Conservation (phyloP, 2,113 vertebrate species). For the Acanthisitta chloris region DNA sequence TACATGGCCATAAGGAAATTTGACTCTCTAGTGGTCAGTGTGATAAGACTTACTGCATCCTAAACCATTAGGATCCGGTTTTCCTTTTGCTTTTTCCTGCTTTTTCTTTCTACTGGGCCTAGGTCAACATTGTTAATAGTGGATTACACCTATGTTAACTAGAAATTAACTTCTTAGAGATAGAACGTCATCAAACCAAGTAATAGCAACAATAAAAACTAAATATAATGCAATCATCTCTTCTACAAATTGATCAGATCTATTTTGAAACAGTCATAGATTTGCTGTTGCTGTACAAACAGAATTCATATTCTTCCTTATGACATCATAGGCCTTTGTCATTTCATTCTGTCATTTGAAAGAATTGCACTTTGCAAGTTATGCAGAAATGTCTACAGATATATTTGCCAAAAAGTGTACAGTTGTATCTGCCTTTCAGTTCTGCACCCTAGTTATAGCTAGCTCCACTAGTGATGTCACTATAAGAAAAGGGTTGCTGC, state of each 20-base stretch:
- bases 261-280: neutral
- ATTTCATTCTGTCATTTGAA: neutral
- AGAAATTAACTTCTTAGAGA: neutral
- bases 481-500: neutral
- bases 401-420: neutral
- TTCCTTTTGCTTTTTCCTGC: neutral
- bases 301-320: neutral
- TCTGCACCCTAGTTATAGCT: neutral
- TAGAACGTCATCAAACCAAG: neutral
- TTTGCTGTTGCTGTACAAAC: neutral
- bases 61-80: neutral
- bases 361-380: neutral
- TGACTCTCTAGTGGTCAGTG: neutral
- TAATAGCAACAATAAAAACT: neutral
- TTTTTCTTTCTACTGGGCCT: neutral
- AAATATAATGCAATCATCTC: neutral
- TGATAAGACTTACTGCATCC: neutral
- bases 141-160: neutral
- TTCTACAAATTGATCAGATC: neutral
- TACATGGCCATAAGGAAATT: neutral
- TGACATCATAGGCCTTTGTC: neutral
- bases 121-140: neutral
- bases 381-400: neutral
- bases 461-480: neutral
- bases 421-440: neutral